Percentiles rank a stretch among this genome's conserved stretches.
Conservation (phyloP, 2,113 vertebrate species). For the Dromiciops gliroides region DNA sequence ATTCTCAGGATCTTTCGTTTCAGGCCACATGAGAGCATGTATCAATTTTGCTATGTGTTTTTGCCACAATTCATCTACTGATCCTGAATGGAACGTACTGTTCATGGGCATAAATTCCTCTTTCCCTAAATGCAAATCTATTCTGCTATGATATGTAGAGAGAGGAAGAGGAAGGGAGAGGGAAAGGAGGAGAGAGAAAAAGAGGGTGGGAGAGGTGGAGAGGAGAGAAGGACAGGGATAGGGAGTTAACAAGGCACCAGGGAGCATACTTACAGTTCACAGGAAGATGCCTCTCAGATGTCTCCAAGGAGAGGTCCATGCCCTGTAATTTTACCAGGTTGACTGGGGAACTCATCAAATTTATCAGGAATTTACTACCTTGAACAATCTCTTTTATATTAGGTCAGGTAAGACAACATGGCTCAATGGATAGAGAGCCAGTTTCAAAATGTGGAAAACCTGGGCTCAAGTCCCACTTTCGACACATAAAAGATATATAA, state of each 20-base stretch:
- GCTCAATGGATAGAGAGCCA: background rate
- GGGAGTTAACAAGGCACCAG: background rate
- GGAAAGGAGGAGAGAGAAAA: too few relatives aligned
- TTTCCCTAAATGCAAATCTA: too few relatives aligned
- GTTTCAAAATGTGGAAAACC: background rate
- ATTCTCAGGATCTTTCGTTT: too few relatives aligned
- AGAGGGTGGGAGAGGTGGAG: background rate
- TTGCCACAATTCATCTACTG: too few relatives aligned
- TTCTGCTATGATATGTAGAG: too few relatives aligned
- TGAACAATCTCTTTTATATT: background rate
- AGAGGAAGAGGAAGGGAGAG: background rate
- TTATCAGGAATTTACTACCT: background rate
- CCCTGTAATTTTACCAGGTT: background rate
- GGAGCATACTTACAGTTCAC: background rate
- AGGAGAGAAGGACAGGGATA: too few relatives aligned
- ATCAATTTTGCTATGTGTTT: too few relatives aligned
- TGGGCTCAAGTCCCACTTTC: background rate
- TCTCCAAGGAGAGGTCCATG: background rate
- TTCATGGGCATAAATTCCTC: too few relatives aligned
- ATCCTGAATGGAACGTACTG: too few relatives aligned
- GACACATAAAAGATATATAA: too few relatives aligned
- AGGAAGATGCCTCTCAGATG: background rate
- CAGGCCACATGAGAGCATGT: too few relatives aligned
- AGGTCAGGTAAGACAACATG: background rate
- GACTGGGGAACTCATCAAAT: background rate